Base-by-base conservation (phyloP, 2,888 invertebrate species). In the Eilema caniola region DNA sequence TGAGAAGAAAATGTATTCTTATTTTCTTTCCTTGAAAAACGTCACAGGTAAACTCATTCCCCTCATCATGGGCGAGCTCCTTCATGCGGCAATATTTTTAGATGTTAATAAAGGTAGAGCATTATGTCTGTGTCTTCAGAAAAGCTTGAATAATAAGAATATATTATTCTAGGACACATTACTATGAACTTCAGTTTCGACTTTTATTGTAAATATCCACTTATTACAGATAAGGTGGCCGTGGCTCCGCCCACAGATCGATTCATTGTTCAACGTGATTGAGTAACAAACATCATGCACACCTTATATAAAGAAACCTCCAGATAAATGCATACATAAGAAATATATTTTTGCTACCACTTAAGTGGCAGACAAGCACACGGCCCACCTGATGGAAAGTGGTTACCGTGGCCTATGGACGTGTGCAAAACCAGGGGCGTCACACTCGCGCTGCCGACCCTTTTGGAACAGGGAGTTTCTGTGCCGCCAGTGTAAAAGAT, bases 101-200 rank as follows among this genome's bases (percentile, higher is more conserved):
- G 83, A 86, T 85, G 89, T 89, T 92, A 91, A 90, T 92, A 91
- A 91, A 90, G 85, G 77, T 79, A 79, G 83, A 79, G 81, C 88
- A 91, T 91, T 87, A 87, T 87, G 47, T 88, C 88, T 88, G 86
- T 83, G 76, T 83, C 78, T 83, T 85, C 84, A 78, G 77, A 67
- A 72, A 72, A 71, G 70, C 68, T 74, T 41, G 67, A 77, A 79
- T 76, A 62, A 53, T 53, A 53, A 53, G 20, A n/a, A 20, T 53
- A 53, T n/a, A 20, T 53, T 53, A 53, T 53, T 53, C n/a, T 53
- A 53, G 8, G 53, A n/a, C 0, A 53, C 16, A 47, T 3, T 47
- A 47, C 47, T 37, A 37, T 37, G 33, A 37, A 41, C 41, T 53
- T 53, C 0, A 5, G 1, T 37, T 37, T 37, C 1, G 1, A 8